Conservation (phyloP, 2,113 vertebrate species). For the Elaphurus davidianus region DNA sequence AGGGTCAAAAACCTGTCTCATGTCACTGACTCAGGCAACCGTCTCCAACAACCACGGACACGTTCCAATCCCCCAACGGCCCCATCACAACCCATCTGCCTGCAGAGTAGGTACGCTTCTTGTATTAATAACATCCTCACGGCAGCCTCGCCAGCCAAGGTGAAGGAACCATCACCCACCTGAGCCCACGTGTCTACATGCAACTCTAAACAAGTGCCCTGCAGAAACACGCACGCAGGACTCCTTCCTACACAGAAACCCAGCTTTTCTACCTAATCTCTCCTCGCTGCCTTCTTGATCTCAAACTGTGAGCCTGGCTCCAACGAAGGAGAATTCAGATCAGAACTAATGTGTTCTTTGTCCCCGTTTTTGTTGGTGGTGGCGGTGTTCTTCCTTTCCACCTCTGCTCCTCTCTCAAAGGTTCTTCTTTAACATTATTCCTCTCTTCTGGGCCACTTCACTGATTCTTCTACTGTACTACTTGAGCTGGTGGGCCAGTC, state of each 20-base stretch:
- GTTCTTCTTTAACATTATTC: not conserved
- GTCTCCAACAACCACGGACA: too few species aligned
- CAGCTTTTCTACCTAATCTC: too few species aligned
- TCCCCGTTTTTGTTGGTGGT: not conserved
- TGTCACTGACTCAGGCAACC: rapidly evolving
- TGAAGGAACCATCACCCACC: too few species aligned
- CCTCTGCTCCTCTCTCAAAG: rapidly evolving
- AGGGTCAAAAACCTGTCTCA: not conserved
- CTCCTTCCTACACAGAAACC: rapidly evolving
- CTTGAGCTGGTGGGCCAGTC: not conserved
- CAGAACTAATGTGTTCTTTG: not conserved
- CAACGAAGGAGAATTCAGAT: not conserved
- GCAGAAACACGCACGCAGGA: rapidly evolving
- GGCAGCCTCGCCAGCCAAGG: rapidly evolving
- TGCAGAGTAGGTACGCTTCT: not conserved
- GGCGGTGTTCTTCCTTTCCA: not conserved
- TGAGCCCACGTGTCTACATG: not conserved
- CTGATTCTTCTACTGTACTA: too few species aligned
- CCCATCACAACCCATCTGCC: not conserved
- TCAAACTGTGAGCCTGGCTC: not conserved
- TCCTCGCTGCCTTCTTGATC: rapidly evolving
- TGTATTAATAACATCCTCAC: not conserved
- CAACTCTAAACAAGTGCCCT: rapidly evolving
- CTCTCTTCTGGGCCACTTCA: not conserved
- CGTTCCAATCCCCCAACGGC: rapidly evolving